Conservation (phyloP, 2,113 vertebrate genomes). For the Mastomys natalensis region DNA sequence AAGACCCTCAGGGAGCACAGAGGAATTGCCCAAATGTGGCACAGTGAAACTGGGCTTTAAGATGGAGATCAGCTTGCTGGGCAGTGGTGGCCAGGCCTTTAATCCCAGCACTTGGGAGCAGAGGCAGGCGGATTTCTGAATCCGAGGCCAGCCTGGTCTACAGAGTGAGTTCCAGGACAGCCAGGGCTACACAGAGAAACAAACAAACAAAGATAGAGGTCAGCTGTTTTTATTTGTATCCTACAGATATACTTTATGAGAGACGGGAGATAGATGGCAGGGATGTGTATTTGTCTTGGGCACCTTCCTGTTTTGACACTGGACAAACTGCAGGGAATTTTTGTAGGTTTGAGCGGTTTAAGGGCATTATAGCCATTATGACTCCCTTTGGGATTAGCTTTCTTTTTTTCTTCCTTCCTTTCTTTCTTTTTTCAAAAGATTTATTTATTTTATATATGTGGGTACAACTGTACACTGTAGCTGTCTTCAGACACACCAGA, state of each 20-base stretch:
- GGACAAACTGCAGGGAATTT: not conserved
- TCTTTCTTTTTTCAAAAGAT: too few species aligned
- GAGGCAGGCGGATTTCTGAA: too few species aligned
- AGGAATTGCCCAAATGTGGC: conserved; percentile 1
- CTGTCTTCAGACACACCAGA: too few species aligned
- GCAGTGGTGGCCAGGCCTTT: too few species aligned
- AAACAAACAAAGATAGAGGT: too few species aligned
- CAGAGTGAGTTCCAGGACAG: too few species aligned
- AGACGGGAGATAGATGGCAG: not conserved
- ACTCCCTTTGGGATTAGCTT: not conserved
- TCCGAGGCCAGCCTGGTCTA: too few species aligned
- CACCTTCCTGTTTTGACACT: conserved; percentile 41
- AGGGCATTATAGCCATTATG: not conserved
- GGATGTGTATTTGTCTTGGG: not conserved
- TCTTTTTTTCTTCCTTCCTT: too few species aligned
- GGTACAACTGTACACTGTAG: too few species aligned
- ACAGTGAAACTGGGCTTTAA: not conserved
- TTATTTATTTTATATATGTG: too few species aligned
- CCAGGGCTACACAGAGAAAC: too few species aligned
- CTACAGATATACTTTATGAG: not conserved
- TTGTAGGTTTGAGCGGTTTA: not conserved
- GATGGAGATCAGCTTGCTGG: conserved; percentile 19
- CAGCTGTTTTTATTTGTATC: conserved; percentile 54
- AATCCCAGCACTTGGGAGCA: too few species aligned
- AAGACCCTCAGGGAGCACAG: not conserved